Percentiles rank a stretch among this genome's conserved stretches.
Evolutionary conservation across 2,113 vertebrate species (phyloP).

Genomic region (Alouatta palliata): DNA sequence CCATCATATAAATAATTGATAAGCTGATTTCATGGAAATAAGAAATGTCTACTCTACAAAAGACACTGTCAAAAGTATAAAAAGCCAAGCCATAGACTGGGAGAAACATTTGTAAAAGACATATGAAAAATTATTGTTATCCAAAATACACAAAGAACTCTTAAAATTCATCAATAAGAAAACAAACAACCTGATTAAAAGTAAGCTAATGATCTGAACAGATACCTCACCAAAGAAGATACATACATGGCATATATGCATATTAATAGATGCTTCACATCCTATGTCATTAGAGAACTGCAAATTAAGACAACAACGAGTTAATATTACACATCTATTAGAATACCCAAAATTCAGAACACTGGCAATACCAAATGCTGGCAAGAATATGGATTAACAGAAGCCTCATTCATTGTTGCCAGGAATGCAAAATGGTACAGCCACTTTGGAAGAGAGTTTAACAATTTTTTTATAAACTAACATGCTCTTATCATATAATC

Average conservation of each 20-base stretch:
- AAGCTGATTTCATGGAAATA: not conserved
- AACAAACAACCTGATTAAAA: not conserved
- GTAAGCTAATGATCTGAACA: not conserved
- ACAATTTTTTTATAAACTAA: not conserved
- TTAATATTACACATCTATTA: too few relatives aligned
- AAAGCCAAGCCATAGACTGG: not conserved
- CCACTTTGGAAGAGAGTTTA: not conserved
- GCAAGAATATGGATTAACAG: not conserved
- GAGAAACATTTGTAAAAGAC: not conserved
- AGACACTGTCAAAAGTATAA: not conserved
- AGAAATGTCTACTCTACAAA: not conserved
- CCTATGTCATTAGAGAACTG: not conserved
- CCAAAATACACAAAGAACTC: not conserved
- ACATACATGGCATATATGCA: not conserved
- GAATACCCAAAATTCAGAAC: not conserved
- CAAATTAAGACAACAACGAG: not conserved
- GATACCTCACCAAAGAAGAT: not conserved
- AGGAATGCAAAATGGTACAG: not conserved
- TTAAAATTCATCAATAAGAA: not conserved
- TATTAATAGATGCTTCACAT: not conserved
- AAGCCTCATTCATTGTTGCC: not conserved
- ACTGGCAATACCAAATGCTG: not conserved
- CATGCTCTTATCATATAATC: not conserved
- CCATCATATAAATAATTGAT: not conserved
- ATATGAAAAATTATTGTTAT: not conserved